phyloP scores from a whole-genome alignment of 2,888 invertebrate genomes.

The Nebria brevicollis region DNA sequence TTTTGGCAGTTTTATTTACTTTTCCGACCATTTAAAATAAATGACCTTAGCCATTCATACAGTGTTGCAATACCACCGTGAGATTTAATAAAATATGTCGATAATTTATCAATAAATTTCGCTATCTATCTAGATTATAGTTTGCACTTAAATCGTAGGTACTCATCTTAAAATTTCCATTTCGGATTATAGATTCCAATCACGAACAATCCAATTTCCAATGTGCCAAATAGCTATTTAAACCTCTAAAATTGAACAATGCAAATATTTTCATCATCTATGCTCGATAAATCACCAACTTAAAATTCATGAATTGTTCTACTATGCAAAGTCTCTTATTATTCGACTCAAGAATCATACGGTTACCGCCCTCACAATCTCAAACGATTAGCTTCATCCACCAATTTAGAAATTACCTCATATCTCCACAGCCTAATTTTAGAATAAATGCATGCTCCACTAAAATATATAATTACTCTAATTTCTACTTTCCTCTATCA shows the following conservation, averaged over 20 bases:
- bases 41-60: not conserved
- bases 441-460: not conserved
- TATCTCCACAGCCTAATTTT: conserved; percentile 20
- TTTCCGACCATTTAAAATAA: not conserved
- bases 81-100: too few species aligned
- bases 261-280: not conserved
- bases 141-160: too few species aligned
- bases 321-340: not conserved
- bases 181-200: not conserved
- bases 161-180: too few species aligned
- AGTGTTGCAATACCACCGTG: too few species aligned
- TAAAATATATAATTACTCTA: conserved; percentile 27
- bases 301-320: not conserved
- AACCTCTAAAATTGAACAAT: not conserved
- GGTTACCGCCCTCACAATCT: not conserved
- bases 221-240: not conserved
- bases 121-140: too few species aligned
- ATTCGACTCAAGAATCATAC: not conserved
- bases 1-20: not conserved
- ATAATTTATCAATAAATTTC: too few species aligned
- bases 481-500: conserved; percentile 18
- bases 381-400: conserved; percentile 10
- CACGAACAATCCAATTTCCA: not conserved
- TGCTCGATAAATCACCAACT: not conserved
- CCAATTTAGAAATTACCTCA: conserved; percentile 24